These are phyloP conservation scores for Gracilinanus agilis DNA, from an alignment of 2,113 vertebrate genomes.

Conservation along the genomic window DNA sequence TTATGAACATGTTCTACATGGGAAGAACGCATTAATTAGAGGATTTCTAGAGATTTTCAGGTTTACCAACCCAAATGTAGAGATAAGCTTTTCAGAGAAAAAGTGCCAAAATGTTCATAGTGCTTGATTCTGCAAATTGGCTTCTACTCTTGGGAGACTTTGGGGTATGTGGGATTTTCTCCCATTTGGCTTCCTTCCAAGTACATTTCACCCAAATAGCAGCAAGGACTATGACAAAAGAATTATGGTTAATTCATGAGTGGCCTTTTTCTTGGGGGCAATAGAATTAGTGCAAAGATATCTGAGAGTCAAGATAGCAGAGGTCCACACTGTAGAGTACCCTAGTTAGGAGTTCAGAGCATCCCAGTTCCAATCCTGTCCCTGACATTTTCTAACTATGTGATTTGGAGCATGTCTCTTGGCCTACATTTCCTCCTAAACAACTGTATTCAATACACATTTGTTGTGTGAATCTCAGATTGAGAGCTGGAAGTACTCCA, in stretches of 20 bases:
- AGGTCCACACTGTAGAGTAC: neutral
- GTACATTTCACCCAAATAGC: neutral
- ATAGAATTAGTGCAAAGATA: neutral
- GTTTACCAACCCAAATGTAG: slow-evolving; percentile 59
- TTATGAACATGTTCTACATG: slow-evolving; percentile 56
- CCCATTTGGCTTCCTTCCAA: neutral
- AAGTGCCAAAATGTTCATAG: neutral
- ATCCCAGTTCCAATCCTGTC: neutral
- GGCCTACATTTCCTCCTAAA: neutral
- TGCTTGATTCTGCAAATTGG: neutral
- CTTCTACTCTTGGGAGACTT: accelerated
- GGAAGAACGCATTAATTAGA: slow-evolving; percentile 66
- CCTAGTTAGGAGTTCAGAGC: neutral
- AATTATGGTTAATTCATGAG: accelerated
- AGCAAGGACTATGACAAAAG: neutral
- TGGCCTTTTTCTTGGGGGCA: neutral
- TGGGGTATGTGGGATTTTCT: neutral
- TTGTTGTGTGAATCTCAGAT: neutral
- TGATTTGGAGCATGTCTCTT: neutral
- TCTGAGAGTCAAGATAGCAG: neutral
- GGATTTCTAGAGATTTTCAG: slow-evolving; percentile 73
- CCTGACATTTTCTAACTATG: neutral
- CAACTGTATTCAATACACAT: neutral
- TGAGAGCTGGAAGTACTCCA: neutral
- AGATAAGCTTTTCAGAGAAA: neutral